Conservation (phyloP, 1,140 invertebrate species). For the Lepidurus arcticus region DNA sequence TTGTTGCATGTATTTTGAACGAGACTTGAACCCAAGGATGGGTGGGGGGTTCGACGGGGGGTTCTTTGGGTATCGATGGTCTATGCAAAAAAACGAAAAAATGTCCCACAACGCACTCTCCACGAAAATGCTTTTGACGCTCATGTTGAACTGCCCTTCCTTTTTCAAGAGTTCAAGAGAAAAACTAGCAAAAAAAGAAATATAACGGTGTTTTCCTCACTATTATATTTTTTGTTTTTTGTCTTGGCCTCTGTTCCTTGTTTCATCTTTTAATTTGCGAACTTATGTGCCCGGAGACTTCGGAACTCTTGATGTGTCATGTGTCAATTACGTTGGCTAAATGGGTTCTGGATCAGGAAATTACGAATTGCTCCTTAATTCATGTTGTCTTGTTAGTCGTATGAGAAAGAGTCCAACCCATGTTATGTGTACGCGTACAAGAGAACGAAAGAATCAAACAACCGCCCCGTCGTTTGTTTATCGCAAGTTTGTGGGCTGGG, state of each 20-base stretch:
- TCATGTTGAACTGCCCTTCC: slow-evolving; percentile 17
- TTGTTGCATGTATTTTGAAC: too few species aligned
- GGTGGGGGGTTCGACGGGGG: neutral
- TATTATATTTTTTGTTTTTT: neutral
- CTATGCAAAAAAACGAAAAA: slow-evolving; percentile 12
- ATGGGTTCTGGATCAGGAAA: neutral
- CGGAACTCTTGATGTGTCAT: neutral
- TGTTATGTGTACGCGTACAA: slow-evolving; percentile 17
- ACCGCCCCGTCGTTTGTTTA: neutral
- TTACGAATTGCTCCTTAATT: neutral
- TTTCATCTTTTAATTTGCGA: neutral
- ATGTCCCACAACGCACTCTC: neutral
- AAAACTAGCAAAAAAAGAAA: neutral
- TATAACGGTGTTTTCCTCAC: neutral
- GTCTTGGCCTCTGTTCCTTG: neutral
- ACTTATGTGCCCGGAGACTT: neutral
- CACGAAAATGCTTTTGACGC: neutral
- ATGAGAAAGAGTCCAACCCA: neutral
- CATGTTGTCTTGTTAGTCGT: slow-evolving; percentile 8
- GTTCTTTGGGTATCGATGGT: neutral
- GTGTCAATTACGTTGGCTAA: slow-evolving; percentile 1
- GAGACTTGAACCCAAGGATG: too few species aligned
- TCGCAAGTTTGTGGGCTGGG: neutral
- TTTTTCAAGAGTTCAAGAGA: slow-evolving; percentile 14
- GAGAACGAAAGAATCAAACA: slow-evolving; percentile 8